A percentile compares a stretch with the other conserved stretches of the same genome.
Conservation (phyloP, 37 sponge, comb jelly and placozoan genomes). For the Corticium candelabrum region DNA sequence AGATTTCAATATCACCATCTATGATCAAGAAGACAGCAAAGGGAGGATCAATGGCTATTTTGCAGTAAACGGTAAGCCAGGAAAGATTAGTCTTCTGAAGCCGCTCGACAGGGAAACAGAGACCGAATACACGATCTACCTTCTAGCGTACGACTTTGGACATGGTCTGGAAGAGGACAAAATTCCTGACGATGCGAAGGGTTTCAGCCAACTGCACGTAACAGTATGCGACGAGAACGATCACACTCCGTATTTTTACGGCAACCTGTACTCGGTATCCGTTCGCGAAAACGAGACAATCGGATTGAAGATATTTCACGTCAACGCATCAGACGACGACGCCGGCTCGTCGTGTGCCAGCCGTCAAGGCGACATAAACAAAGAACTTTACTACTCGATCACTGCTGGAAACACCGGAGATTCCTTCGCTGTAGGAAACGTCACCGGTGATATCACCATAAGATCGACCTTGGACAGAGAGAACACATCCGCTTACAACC, state of each 20-base stretch:
- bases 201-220: background rate
- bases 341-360: background rate
- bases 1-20: background rate
- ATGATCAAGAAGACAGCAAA: background rate
- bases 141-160: background rate
- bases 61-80: background rate
- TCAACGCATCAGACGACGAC: constrained; percentile 1
- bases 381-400: background rate
- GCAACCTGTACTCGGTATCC: background rate
- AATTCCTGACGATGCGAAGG: background rate
- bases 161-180: background rate
- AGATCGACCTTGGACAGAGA: background rate
- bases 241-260: background rate
- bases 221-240: background rate
- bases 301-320: background rate
- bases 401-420: background rate
- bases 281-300: background rate
- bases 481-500: background rate
- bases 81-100: background rate
- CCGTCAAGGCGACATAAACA: background rate
- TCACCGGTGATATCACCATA: background rate
- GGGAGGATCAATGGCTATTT: background rate
- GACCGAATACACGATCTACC: background rate
- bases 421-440: background rate
- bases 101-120: background rate